Base-by-base conservation (phyloP, 2,113 vertebrate species). In the Montifringilla adamsi region DNA sequence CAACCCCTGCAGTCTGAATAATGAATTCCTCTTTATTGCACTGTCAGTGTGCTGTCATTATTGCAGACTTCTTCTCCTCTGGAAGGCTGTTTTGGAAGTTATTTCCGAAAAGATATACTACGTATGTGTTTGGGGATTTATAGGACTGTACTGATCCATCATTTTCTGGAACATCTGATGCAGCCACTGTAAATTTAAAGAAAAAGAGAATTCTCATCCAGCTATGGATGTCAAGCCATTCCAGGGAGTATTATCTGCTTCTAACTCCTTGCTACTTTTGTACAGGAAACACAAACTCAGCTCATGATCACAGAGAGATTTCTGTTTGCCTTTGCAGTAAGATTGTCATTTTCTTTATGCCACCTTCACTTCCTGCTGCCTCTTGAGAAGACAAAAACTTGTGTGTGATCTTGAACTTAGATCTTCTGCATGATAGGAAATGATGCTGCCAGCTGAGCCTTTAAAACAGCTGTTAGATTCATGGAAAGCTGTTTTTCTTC, bases 11-110 rank as follows among this genome's bases (percentile, higher is more conserved):
- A 91, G 74, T 59, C 50, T 18, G 9, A 91, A 76, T 80, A 95
- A 92, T 19, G 9, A 94, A 87, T 80, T 77, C 70, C 41, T 84
- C 81, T 87, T 75, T 78, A 93, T 68, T 80, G 55, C 55, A 47
- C 84, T 90, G 83, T 69, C 95, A 96, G 67, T 26, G 33, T 80
- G 41, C 80, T 95, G 52, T 88, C 84, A 74, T 53, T 88, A 49
- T 16, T 63, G 44, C 31, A 52, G 62, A 41, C 19, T 80, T 56
- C 68, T 81, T 53, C 49, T 82, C 77, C 77, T 95, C 62, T 66
- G n/a, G 14, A 94, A 93, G 33, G 27, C 33, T 87, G 64, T 76
- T 95, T 84, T 78, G n/a, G 37, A 80, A 89, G 62, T 70, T 92
- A 59, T 79, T 93, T 82, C 88, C 63, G 31, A 74, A 83, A 95